Base-by-base conservation (phyloP, 2,797 vertebrate species). In the Scleropages formosus region DNA sequence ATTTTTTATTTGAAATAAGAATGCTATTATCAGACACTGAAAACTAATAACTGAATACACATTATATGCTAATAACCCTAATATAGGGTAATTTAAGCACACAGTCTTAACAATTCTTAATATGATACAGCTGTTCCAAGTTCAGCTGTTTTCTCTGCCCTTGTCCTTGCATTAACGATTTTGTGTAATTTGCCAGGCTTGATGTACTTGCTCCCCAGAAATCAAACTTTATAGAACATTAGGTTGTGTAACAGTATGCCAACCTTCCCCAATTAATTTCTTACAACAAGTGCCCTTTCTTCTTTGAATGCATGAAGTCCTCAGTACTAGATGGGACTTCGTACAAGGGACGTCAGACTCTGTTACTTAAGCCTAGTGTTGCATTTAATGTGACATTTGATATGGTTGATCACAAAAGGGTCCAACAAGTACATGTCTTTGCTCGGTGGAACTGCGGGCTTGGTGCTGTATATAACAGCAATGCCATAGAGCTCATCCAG, bases 211-310 rank as follows among this genome's bases (percentile, higher is more conserved):
- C 26, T 61, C 58, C 53, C 53, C 56, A 18, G 70, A 44, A 70
- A 60, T 27, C 31, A 9, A 56, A 12, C 56, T 24, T 47, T 51
- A 27, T 51, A 18, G 72, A 22, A 18, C 53, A 53, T 74, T 51
- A 16, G 61, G 15, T 64, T 65, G 64, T 74, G 27, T 64, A 72
- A 72, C 72, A 31, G 31, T 12, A 1, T 64, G 61, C 44, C 61
- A 65, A 16, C 2, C 24, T 16, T 12, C 15, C 15, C 68, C 0
- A 24, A 26, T 16, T 13, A 13, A 20, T 47, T 53, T 71, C 68
- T 51, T 71, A 51, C 24, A 71, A 71, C 49, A 49, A 58, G 58
- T 26, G 49, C 56, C 22, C 10, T 13, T 51, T 31, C 68, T 56
- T 58, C 22, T 71, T 24, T 51, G 15, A 16, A 71, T 26, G 10